Conservation (phyloP, 2,888 invertebrate species). For the Ariolimax columbianus region DNA sequence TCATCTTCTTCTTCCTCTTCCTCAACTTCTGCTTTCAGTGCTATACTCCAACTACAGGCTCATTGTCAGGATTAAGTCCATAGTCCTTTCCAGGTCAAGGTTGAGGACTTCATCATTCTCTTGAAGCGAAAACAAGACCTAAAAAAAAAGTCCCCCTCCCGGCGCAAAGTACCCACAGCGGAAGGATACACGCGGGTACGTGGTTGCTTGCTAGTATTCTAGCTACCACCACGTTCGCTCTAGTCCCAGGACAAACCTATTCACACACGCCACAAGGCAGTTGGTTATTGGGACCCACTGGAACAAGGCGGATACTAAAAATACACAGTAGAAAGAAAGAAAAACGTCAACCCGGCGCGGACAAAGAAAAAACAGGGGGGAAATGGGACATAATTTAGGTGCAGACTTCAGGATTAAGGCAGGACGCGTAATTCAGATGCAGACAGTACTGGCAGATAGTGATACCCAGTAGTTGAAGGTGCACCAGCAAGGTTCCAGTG, state of each 20-base stretch:
- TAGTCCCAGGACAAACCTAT: background rate
- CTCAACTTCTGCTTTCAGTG: no score
- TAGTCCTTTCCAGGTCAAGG: no score
- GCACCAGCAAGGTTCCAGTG: background rate
- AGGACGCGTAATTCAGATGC: conserved; percentile 23
- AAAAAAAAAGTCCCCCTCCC: no score
- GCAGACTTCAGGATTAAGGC: conserved; percentile 26
- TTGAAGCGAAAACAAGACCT: no score
- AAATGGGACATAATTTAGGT: conserved; percentile 29
- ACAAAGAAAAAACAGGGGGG: background rate
- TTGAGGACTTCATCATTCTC: no score
- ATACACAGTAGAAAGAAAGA: conserved; percentile 26
- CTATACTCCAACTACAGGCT: no score
- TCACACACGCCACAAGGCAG: background rate
- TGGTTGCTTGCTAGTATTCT: no score
- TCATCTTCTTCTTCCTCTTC: no score
- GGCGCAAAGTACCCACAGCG: no score
- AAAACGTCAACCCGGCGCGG: background rate
- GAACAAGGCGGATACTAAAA: conserved; percentile 7
- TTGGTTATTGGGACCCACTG: background rate
- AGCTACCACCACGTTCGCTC: no score
- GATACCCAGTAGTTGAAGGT: conserved; percentile 2
- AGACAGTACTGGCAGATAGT: background rate
- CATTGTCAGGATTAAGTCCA: no score
- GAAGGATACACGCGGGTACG: no score